Percentiles rank a stretch among this genome's conserved stretches.
These are phyloP conservation scores for Myripristis murdjan DNA, from an alignment of 2,797 vertebrate genomes.

Conservation along the genomic window DNA sequence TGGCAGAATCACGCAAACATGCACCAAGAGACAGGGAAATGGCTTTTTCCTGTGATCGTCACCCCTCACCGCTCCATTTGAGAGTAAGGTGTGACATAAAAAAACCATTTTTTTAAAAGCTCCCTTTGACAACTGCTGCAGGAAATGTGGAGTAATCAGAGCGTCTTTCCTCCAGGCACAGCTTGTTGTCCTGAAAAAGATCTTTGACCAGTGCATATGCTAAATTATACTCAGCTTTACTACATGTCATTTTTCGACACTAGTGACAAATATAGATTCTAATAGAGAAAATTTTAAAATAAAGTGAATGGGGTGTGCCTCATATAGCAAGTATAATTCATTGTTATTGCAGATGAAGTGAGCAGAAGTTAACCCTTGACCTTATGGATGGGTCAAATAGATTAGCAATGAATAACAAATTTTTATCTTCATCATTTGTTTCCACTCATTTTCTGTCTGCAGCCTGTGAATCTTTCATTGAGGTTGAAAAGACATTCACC, in stretches of 20 bases:
- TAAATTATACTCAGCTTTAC: too few species aligned
- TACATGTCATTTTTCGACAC: too few species aligned
- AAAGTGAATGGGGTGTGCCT: background rate
- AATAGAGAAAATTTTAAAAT: background rate
- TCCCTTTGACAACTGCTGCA: too few species aligned
- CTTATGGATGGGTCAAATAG: conserved; percentile 29
- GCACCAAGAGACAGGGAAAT: background rate
- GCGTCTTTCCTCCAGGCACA: background rate
- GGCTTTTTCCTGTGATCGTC: background rate
- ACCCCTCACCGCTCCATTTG: too few species aligned
- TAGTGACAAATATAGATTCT: background rate
- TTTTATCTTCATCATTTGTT: conserved; percentile 20
- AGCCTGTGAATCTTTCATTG: conserved; percentile 31
- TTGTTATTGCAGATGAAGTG: conserved; percentile 13
- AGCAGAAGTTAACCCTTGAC: conserved; percentile 11
- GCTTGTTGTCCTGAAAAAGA: background rate
- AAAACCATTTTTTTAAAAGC: background rate
- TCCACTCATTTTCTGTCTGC: conserved; percentile 26
- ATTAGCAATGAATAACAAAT: conserved; percentile 33
- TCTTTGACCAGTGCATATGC: too few species aligned
- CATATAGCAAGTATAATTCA: background rate
- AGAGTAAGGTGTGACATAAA: background rate
- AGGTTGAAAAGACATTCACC: conserved; percentile 30
- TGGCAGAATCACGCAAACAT: conserved; percentile 29
- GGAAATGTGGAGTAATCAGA: background rate